Percentiles rank a stretch among this genome's conserved stretches.
These are phyloP conservation scores for Coptodon rendalli DNA, from an alignment of 2,113 vertebrate genomes.

Conservation along the genomic window DNA sequence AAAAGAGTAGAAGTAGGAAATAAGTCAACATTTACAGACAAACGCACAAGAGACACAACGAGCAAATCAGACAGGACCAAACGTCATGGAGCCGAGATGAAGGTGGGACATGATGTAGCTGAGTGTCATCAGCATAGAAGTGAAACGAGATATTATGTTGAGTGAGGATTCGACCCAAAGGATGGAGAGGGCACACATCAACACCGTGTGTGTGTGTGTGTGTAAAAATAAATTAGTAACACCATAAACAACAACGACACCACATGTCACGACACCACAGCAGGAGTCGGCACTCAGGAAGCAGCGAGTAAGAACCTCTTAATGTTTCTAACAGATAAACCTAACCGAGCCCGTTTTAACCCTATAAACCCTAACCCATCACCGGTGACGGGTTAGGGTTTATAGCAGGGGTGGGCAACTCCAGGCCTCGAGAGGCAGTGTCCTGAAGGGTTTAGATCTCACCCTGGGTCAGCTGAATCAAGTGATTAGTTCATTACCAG, in stretches of 20 bases:
- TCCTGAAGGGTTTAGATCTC: background rate
- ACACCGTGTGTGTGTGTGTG: too few species aligned
- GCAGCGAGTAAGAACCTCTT: background rate
- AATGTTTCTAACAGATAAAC: background rate
- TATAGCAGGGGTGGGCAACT: background rate
- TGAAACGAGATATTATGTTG: too few species aligned
- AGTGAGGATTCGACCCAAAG: background rate
- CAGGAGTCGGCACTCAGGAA: background rate
- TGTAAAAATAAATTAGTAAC: background rate
- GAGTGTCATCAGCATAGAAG: too few species aligned
- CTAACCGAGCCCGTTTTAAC: fast-evolving
- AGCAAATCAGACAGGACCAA: background rate
- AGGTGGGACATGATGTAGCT: background rate
- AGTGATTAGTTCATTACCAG: fast-evolving
- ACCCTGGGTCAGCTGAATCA: background rate
- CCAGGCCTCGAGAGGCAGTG: fast-evolving
- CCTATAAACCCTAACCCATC: background rate
- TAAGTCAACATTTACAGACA: background rate
- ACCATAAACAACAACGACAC: background rate
- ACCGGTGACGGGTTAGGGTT: background rate
- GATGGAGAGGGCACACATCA: background rate
- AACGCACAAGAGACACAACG: background rate
- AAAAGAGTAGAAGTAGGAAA: background rate
- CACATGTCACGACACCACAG: background rate
- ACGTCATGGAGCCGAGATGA: background rate